phyloP scores from a whole-genome alignment of 2,888 invertebrate genomes.

The Zaprionus obscuricornis region DNA sequence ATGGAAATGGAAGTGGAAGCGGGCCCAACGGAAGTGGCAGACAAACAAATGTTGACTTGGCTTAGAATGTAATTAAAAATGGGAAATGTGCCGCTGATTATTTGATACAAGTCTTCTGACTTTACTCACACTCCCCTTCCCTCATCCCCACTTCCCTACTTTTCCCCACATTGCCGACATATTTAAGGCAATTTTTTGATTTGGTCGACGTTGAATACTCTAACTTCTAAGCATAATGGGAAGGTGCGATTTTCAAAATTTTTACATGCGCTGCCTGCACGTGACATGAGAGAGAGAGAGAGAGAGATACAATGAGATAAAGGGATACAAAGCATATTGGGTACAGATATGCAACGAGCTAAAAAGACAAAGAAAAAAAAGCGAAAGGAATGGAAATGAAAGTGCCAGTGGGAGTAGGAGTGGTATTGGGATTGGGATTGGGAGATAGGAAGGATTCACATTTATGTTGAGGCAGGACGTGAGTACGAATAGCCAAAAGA shows the following conservation, averaged over 20 bases:
- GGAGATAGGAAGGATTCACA: constrained; percentile 21
- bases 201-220: constrained; percentile 23
- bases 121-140: background rate
- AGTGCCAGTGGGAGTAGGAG: too few species aligned
- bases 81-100: constrained; percentile 55
- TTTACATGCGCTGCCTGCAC: constrained; percentile 41
- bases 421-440: too few species aligned
- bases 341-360: constrained; percentile 21
- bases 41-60: constrained; percentile 57
- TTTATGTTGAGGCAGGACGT: constrained; percentile 34
- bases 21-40: constrained; percentile 35
- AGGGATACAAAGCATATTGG: constrained; percentile 7
- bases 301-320: constrained; percentile 12
- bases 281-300: too few species aligned
- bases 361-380: constrained; percentile 9
- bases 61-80: constrained; percentile 66
- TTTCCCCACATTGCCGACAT: background rate
- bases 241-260: constrained; percentile 23
- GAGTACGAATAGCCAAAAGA: constrained; percentile 30
- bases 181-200: constrained; percentile 23
- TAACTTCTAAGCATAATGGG: constrained; percentile 15
- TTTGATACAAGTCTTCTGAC: too few species aligned
- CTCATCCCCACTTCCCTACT: background rate
- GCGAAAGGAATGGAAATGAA: too few species aligned
- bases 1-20: background rate